Conservation (phyloP, 1,140 invertebrate genomes). For the Tetragonula clypearis region DNA sequence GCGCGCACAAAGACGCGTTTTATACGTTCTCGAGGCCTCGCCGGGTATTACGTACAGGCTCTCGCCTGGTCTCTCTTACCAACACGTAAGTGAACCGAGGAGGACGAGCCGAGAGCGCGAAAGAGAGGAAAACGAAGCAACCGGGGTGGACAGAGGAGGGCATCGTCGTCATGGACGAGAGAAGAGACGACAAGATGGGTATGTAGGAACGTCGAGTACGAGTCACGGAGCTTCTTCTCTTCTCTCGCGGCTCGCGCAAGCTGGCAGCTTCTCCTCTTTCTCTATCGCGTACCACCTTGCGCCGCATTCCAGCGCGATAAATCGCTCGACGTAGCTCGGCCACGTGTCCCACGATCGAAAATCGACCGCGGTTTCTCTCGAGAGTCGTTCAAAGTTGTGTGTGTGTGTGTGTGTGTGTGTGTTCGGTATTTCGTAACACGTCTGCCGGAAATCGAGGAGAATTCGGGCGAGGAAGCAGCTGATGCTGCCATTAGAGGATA, state of each 20-base stretch:
- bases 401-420: background rate
- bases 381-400: background rate
- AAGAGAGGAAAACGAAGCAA: constrained; percentile 31
- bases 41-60: constrained; percentile 49
- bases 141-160: constrained; percentile 7
- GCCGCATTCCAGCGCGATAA: constrained; percentile 60
- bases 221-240: constrained; percentile 60
- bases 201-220: constrained; percentile 61
- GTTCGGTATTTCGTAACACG: background rate
- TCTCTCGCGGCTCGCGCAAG: constrained; percentile 55
- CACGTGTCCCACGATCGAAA: constrained; percentile 57
- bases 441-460: background rate
- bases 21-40: constrained; percentile 58
- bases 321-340: constrained; percentile 47
- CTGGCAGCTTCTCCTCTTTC: constrained; percentile 53
- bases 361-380: background rate
- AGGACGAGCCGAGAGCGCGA: constrained; percentile 28
- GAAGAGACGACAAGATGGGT: constrained; percentile 57
- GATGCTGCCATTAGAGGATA: background rate
- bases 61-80: constrained; percentile 48
- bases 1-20: constrained; percentile 68
- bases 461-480: background rate
- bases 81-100: constrained; percentile 34
- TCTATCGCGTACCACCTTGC: constrained; percentile 63
- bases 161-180: constrained; percentile 55